phyloP scores from a whole-genome alignment of 2,888 invertebrate species.

The Tiliacea citrago region DNA sequence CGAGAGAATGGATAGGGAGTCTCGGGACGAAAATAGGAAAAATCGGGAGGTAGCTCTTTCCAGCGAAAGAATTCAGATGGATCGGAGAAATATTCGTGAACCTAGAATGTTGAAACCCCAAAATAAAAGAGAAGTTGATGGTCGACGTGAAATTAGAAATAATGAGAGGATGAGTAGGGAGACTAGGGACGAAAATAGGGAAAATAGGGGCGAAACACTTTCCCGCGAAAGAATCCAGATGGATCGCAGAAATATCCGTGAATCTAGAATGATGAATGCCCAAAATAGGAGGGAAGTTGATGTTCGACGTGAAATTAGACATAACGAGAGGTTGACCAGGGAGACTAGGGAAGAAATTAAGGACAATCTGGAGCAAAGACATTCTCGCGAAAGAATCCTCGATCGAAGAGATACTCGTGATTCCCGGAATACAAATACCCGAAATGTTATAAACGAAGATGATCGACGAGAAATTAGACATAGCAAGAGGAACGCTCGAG shows the following conservation, averaged over 20 bases:
- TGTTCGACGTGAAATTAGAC: slow-evolving; percentile 15
- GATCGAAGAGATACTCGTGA: slow-evolving; percentile 32
- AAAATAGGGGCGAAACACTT: slow-evolving; percentile 17
- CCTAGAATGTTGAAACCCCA: slow-evolving; percentile 1
- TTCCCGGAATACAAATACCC: not conserved
- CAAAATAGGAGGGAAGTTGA: not conserved
- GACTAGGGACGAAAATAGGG: slow-evolving; percentile 1
- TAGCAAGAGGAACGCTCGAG: slow-evolving; percentile 11
- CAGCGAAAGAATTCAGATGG: slow-evolving; percentile 19
- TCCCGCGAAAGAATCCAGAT: slow-evolving; percentile 12
- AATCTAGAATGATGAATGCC: slow-evolving; percentile 3
- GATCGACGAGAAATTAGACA: slow-evolving; percentile 12
- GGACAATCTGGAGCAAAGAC: not conserved
- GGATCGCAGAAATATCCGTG: slow-evolving; percentile 30
- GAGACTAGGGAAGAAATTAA: not conserved
- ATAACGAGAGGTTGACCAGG: slow-evolving; percentile 15
- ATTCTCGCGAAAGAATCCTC: slow-evolving; percentile 1
- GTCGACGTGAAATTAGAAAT: not conserved
- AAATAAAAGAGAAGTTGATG: not conserved
- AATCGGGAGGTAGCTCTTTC: slow-evolving; percentile 22
- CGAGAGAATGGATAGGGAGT: slow-evolving; percentile 17
- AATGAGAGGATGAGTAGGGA: slow-evolving; percentile 13
- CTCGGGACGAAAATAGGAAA: slow-evolving; percentile 13
- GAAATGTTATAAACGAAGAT: not conserved
- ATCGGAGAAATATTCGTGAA: slow-evolving; percentile 34